Evolutionary conservation across 2,113 vertebrate genomes (phyloP).

Genomic region (Hystrix cristata): DNA sequence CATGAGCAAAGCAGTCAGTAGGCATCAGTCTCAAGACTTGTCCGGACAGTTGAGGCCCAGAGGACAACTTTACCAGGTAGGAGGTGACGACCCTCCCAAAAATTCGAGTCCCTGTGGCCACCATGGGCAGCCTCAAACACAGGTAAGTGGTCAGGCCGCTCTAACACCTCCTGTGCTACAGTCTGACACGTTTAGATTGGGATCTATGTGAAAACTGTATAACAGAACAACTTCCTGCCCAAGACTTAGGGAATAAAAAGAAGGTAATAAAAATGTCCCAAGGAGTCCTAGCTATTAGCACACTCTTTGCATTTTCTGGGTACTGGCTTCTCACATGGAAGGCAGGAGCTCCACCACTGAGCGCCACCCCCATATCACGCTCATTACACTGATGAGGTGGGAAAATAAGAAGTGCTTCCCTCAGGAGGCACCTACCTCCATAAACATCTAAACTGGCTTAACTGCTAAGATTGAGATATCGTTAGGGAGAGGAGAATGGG

Average conservation of each 20-base stretch:
- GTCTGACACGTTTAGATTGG: neutral
- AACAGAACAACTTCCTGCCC: neutral
- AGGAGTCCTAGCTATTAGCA: neutral
- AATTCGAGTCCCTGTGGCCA: rapidly evolving
- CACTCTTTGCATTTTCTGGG: neutral
- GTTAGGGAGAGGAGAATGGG: neutral
- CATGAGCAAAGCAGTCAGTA: neutral
- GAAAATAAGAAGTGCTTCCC: neutral
- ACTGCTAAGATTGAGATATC: neutral
- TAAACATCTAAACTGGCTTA: neutral
- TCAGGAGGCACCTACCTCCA: rapidly evolving
- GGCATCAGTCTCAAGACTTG: rapidly evolving
- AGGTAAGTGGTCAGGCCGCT: too few relatives aligned
- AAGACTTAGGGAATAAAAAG: neutral
- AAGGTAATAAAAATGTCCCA: too few relatives aligned
- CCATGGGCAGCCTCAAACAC: too few relatives aligned
- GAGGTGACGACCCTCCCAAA: neutral
- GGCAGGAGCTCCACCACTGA: neutral
- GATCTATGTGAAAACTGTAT: neutral
- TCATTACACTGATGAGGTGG: too few relatives aligned
- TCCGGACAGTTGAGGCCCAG: rapidly evolving
- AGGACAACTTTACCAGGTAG: neutral
- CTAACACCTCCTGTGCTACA: neutral
- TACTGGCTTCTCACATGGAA: neutral
- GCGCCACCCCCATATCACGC: neutral